Evolutionary conservation across 2,797 vertebrate species (phyloP), one percentile per base, ranked within the genome.

Genomic region (Gadopsis marmoratus): DNA sequence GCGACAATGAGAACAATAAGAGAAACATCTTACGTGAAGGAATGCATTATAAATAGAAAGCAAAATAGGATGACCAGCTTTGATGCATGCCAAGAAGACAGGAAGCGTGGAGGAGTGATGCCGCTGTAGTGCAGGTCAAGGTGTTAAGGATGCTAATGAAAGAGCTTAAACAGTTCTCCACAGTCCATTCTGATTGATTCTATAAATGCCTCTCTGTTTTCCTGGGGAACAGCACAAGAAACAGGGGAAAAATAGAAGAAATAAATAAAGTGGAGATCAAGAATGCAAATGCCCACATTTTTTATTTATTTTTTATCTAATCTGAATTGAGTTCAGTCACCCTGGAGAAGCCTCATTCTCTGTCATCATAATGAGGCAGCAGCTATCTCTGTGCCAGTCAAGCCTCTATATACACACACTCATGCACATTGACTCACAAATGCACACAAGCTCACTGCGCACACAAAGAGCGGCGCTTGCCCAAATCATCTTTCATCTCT

Each of bases 341-440:
- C 84, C 75, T 59, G 77, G 78, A 87, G 79, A 84, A 86, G 74
- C 77, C 53, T 83, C 77, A 75, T 85, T 91, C 81, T 88, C 73
- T 88, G 83, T 86, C 75, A 77, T 84, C 58, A 79, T 88, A 89
- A 91, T 86, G 77, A 91, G 82, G 86, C 59, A 83, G 88, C 76
- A 82, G 75, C 84, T 84, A 76, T 89, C 78, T 85, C 75, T 74
- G 26, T 66, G 62, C 61, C 68, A 84, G 75, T 88, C 74, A 83
- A 75, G 75, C 76, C 71, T 70, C 59, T 63, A 72, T 56, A 63
- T 7, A 54, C 58, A 79, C 50, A 62, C 55, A 77, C 68, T 59
- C 53, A 23, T 76, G 74, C 77, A 79, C 82, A 79, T 68, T 64
- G 73, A 66, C 77, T 79, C 62, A 62, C 70, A 79, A 76, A 76